Evolutionary conservation across 2,113 vertebrate genomes (phyloP), one percentile per base, ranked within the genome.

Genomic region (Dasyornis broadbenti): DNA sequence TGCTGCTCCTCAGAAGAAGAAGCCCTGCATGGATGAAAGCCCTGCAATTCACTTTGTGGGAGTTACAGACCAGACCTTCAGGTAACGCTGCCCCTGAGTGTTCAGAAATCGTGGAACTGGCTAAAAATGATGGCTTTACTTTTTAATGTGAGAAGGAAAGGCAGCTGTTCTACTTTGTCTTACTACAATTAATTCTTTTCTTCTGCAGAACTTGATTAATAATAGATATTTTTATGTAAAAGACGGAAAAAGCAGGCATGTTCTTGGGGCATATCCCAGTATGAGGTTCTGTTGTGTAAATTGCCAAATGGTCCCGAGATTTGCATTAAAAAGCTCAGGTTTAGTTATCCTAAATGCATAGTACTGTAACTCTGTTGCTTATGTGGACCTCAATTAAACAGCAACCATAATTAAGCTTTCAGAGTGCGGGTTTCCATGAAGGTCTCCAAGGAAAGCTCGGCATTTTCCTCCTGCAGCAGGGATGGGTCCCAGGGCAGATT

Each of bases 301-400:
- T 12, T 61, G 33, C 49, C 47, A 70, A 27, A 40, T 72, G 31
- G 54, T 45, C n/a, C 54, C 35, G 44, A 39, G 66, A 40, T 49
- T 40, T 82, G 45, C 54, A 27, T 76, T 65, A 23, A 33, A 69
- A 90, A 68, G 37, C 49, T 11, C 23, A 39, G 45, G 16, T n/a
- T 69, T 56, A 56, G 61, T 49, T 27, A 5, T 31, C 49, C 31
- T 6, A 24, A 66, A 40, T 22, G 44, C 33, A 8, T 12, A 4
- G 11, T 18, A 4, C 31, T 12, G 9, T 24, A 54, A 22, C 15
- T n/a, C n/a, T 0, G 1, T 18, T 63, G n/a, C 15, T 73, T 28
- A 5, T 10, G 42, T 16, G 27, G 31, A 44, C n/a, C 59, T 92
- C 40, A 42, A 4, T 64, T 56, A 70, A 71, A 61, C 79, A 92